These are phyloP conservation scores for Tragopan temminckii DNA, from an alignment of 2,797 vertebrate genomes.

Conservation along the genomic window DNA sequence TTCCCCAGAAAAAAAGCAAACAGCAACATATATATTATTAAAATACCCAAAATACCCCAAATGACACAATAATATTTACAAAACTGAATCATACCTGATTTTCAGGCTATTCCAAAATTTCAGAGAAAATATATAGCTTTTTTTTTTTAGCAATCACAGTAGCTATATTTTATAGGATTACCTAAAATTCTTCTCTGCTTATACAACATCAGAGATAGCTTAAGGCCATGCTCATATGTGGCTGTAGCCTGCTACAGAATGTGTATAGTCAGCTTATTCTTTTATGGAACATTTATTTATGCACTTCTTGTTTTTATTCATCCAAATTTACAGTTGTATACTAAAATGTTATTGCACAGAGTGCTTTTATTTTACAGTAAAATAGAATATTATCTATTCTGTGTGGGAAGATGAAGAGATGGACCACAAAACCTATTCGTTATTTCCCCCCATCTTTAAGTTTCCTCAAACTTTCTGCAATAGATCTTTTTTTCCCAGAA, in stretches of 20 bases:
- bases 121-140: neutral
- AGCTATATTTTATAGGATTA: neutral
- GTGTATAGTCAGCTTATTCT: neutral
- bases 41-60: neutral
- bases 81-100: neutral
- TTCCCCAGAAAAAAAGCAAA: neutral
- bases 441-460: neutral
- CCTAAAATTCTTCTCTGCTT: neutral
- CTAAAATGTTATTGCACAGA: neutral
- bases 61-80: neutral
- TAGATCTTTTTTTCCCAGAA: neutral
- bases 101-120: neutral
- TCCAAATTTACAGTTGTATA: neutral
- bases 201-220: neutral
- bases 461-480: neutral
- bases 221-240: neutral
- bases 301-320: conserved; percentile 6
- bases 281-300: conserved; percentile 11
- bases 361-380: neutral
- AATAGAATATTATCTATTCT: neutral
- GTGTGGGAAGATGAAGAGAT: neutral
- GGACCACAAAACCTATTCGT: neutral
- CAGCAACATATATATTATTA: neutral
- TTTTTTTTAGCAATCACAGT: neutral
- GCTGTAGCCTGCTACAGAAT: neutral